Conservation (phyloP, 2,888 invertebrate genomes). For the Heliconius charithonia region DNA sequence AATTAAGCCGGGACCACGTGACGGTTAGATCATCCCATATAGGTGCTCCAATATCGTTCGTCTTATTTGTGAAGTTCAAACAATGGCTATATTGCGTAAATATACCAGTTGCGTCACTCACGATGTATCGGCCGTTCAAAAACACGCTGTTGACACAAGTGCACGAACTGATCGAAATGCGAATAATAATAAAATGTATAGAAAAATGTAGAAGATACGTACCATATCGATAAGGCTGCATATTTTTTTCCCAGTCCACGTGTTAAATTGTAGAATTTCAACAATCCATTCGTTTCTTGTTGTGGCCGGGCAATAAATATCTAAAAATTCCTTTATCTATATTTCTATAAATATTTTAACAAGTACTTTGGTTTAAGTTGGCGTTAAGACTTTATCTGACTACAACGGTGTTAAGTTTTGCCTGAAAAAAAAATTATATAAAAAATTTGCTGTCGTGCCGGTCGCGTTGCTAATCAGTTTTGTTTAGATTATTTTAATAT, state of each 20-base stretch:
- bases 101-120: constrained; percentile 69
- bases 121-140: constrained; percentile 69
- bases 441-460: background rate
- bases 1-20: constrained; percentile 9
- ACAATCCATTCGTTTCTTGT: background rate
- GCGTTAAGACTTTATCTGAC: background rate
- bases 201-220: background rate
- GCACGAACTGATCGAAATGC: constrained; percentile 56
- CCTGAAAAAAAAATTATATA: background rate
- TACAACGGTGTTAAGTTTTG: background rate
- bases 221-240: background rate
- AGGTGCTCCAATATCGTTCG: constrained; percentile 44
- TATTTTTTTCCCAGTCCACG: background rate
- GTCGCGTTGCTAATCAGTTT: background rate
- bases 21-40: constrained; percentile 37
- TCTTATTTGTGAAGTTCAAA: constrained; percentile 57
- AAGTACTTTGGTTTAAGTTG: background rate
- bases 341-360: background rate
- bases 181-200: constrained; percentile 27
- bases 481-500: constrained; percentile 11
- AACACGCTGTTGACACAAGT: constrained; percentile 80
- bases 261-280: background rate
- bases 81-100: constrained; percentile 65
- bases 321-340: background rate
- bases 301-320: background rate